Evolutionary conservation across 53 echinoderm and acorn worm genomes (phyloP).

Genomic region (Echinometra lucunter): DNA sequence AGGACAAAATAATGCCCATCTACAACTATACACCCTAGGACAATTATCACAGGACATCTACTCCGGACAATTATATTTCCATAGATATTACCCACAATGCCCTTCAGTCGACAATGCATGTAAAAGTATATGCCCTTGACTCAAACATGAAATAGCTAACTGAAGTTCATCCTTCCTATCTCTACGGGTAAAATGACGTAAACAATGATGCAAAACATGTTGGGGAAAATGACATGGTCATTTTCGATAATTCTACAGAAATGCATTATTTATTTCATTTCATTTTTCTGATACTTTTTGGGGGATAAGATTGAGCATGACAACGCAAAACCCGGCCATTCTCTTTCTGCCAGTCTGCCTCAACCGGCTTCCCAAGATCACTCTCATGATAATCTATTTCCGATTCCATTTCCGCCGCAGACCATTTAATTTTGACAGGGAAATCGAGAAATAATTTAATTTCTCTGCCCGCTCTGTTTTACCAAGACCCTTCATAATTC

Average conservation of each 20-base stretch:
- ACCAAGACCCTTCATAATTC: neutral
- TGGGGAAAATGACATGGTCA: neutral
- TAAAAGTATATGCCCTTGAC: too few species aligned
- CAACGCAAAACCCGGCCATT: neutral
- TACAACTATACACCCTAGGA: too few species aligned
- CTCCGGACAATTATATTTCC: neutral
- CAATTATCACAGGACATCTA: too few species aligned
- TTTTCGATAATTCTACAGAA: neutral
- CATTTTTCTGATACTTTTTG: too few species aligned
- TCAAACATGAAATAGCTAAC: neutral
- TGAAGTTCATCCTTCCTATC: too few species aligned
- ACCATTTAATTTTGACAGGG: constrained; percentile 47
- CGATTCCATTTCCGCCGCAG: constrained; percentile 31
- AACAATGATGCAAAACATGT: neutral
- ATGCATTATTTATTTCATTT: too few species aligned
- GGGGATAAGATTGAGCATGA: neutral
- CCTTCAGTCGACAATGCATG: too few species aligned
- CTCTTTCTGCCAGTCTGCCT: neutral
- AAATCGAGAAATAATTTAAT: constrained; percentile 41
- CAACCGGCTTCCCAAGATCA: neutral
- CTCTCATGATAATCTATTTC: neutral
- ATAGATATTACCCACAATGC: too few species aligned
- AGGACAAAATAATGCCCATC: too few species aligned
- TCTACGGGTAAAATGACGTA: neutral
- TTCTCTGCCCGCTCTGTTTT: constrained; percentile 32